Evolutionary conservation across 92 coral and sea anemone species (phyloP), one percentile per base, ranked within the genome.

Genomic region (Parazoanthus darwini): DNA sequence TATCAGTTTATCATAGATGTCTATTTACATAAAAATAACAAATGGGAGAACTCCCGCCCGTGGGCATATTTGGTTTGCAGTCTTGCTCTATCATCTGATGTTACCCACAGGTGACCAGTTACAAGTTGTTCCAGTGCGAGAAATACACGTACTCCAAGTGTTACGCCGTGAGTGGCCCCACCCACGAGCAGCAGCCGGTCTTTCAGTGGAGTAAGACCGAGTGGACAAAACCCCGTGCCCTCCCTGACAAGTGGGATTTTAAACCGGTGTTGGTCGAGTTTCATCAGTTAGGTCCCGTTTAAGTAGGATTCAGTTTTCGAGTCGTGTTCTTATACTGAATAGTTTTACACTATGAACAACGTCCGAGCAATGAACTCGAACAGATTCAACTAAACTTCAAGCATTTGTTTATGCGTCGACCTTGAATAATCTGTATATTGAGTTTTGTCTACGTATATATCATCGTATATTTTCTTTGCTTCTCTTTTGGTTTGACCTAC

Each of bases 131-230:
- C 54, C 86, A 44, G 59, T 82, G 86, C 39, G 63, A 37, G 18
- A 37, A 23, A 20, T 82, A 82, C 86, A 82, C 86, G 2, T 82
- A 82, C 56, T 65, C 86, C 63, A 82, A 38, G 59, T 82, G 86
- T 33, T 38, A 63, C 36, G 86, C 86, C 22, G 86, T 82, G 22
- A 82, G 86, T 36, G 86, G 86, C 2, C 86, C 86, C 36, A 67
- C 86, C 35, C 63, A 82, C 46, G 59, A 82, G 3, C 86, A 82
- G 39, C 86, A 82, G 71, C 86, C 86, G 10, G 86, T 39, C n/a
- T 82, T 82, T 67, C 86, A 82, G 54, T 82, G 86, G 86, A 82
- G 86, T 59, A 82, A n/a, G 23, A 65, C 86, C 38, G 77, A 70
- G 23, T 82, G 86, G 86, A 82, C 67, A 15, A 82, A 67, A 5